Percentiles rank a stretch among this genome's conserved stretches.
These are phyloP conservation scores for Drosophila cracens DNA, from an alignment of 2,888 invertebrate species.

Conservation along the genomic window DNA sequence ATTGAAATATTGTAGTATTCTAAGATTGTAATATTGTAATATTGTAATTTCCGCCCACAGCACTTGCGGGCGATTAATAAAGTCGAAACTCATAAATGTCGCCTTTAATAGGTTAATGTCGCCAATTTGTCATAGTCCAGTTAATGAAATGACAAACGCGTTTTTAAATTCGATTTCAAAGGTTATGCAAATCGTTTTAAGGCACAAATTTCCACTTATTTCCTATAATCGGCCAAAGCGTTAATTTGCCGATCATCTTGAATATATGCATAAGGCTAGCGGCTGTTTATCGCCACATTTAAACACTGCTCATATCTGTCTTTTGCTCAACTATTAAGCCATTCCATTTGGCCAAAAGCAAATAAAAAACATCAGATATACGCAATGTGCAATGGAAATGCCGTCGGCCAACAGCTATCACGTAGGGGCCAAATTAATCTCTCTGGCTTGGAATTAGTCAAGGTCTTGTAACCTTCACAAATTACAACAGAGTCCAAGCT, in stretches of 20 bases:
- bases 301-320: neutral
- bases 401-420: slow-evolving; percentile 28
- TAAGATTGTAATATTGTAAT: neutral
- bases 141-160: slow-evolving; percentile 50
- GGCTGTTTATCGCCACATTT: slow-evolving; percentile 6
- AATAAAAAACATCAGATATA: neutral
- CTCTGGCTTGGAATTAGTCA: neutral
- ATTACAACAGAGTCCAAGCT: neutral
- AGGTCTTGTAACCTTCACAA: neutral
- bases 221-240: slow-evolving; percentile 2
- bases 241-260: slow-evolving; percentile 44
- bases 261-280: slow-evolving; percentile 10
- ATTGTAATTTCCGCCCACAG: neutral
- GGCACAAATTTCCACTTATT: slow-evolving; percentile 11
- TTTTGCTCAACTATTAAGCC: neutral
- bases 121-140: slow-evolving; percentile 36
- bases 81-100: slow-evolving; percentile 18
- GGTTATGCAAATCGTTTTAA: slow-evolving; percentile 42
- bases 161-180: slow-evolving; percentile 36
- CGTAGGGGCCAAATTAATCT: slow-evolving; percentile 37
- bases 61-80: neutral
- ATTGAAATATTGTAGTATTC: too few relatives aligned
- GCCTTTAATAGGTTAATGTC: slow-evolving; percentile 9
- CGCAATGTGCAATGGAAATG: slow-evolving; percentile 18
- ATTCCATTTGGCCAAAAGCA: slow-evolving; percentile 15